Percentiles rank a stretch among this genome's conserved stretches.
Conservation (phyloP, 2,888 invertebrate species). For the Pasiphila rectangulata region DNA sequence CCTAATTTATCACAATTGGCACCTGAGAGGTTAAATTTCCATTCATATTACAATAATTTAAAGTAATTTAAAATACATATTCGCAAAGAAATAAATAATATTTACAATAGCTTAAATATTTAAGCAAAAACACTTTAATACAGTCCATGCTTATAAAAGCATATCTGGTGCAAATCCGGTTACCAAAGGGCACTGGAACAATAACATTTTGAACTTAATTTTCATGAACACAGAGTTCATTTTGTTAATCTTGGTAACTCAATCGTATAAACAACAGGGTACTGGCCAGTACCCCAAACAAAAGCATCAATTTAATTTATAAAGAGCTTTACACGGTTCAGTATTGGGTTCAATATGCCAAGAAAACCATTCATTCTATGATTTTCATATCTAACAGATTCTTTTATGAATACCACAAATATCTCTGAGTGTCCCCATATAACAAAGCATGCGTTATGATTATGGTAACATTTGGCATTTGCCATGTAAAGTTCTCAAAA, state of each 20-base stretch:
- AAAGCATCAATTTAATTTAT: background rate
- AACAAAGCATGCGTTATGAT: no score
- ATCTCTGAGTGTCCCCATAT: no score
- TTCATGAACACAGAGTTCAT: constrained; percentile 2
- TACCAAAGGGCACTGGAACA: background rate
- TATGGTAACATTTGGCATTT: no score
- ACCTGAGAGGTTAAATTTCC: constrained; percentile 68
- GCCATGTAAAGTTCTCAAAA: no score
- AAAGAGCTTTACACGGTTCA: constrained; percentile 4
- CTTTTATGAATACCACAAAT: no score
- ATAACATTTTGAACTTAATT: background rate
- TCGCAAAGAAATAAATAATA: constrained; percentile 70
- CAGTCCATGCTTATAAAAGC: constrained; percentile 13
- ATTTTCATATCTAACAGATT: background rate
- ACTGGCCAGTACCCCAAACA: background rate
- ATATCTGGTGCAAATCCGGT: constrained; percentile 1
- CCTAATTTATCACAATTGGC: constrained; percentile 79
- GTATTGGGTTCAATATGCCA: background rate
- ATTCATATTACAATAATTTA: constrained; percentile 53
- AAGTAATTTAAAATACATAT: constrained; percentile 51
- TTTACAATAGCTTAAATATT: constrained; percentile 42
- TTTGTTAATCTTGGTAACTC: constrained; percentile 12
- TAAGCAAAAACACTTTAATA: constrained; percentile 33
- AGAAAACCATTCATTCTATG: background rate
- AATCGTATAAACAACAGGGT: background rate